Percentiles rank a stretch among this genome's conserved stretches.
Evolutionary conservation across 1,140 invertebrate species (phyloP).

Genomic region (Diachasma alloeum): DNA sequence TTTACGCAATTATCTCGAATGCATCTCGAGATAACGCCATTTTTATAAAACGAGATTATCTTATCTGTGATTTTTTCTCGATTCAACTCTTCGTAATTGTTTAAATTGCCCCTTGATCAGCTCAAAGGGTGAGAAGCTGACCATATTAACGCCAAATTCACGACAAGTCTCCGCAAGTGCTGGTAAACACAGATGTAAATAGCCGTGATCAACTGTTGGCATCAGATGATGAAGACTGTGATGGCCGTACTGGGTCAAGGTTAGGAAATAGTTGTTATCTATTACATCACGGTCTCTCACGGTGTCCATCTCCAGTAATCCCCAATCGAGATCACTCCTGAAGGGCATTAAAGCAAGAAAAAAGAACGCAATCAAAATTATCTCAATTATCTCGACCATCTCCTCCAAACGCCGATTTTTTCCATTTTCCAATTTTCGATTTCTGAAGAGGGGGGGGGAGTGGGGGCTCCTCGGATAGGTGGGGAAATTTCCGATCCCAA

Average conservation of each 20-base stretch:
- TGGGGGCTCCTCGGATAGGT: no score
- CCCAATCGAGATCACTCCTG: slow-evolving; percentile 77
- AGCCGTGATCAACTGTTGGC: slow-evolving; percentile 81
- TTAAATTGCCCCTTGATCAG: slow-evolving; percentile 74
- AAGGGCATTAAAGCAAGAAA: not conserved
- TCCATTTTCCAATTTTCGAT: no score
- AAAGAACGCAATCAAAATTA: no score
- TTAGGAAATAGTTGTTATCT: slow-evolving; percentile 73
- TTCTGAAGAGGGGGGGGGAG: no score
- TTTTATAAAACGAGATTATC: no score
- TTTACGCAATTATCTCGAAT: no score
- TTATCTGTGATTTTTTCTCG: not conserved
- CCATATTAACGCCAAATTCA: slow-evolving; percentile 72
- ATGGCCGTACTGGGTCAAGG: slow-evolving; percentile 77
- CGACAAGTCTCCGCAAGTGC: slow-evolving; percentile 73
- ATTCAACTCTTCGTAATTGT: slow-evolving; percentile 67
- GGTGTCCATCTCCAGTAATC: slow-evolving; percentile 78
- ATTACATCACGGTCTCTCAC: slow-evolving; percentile 76
- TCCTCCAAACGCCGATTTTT: no score
- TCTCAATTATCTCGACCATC: no score
- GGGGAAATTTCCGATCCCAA: no score
- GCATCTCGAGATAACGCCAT: no score
- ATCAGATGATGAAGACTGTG: slow-evolving; percentile 84
- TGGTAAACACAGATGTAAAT: slow-evolving; percentile 72
- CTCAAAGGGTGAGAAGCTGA: slow-evolving; percentile 68